These are phyloP conservation scores for Hemiprocne comata DNA, from an alignment of 2,113 vertebrate genomes.

Conservation along the genomic window DNA sequence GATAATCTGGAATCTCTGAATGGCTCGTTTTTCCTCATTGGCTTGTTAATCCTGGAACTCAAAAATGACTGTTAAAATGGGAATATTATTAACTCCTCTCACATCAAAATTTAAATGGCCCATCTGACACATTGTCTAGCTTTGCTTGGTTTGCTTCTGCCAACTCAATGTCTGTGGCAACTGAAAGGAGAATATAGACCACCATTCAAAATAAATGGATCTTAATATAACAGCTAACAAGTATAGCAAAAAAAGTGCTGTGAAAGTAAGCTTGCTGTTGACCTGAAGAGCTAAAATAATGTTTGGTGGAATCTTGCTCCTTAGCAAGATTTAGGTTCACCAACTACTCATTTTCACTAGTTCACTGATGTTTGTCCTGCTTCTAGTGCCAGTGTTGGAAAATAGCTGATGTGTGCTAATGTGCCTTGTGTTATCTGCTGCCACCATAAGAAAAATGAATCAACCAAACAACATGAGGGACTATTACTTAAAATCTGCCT, in stretches of 20 bases:
- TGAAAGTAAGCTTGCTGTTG: not conserved
- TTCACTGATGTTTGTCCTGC: not conserved
- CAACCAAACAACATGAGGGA: not conserved
- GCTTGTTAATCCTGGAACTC: constrained; percentile 1
- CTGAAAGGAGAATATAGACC: not conserved
- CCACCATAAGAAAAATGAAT: not conserved
- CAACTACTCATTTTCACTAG: not conserved
- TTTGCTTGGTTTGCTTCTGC: not conserved
- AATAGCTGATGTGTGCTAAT: fast-evolving
- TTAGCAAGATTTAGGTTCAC: not conserved
- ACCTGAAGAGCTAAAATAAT: not conserved
- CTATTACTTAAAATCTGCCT: not conserved
- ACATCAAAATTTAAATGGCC: not conserved
- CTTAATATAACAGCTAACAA: not conserved
- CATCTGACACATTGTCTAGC: not conserved
- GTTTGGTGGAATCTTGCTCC: not conserved
- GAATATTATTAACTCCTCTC: not conserved
- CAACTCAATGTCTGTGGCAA: not conserved
- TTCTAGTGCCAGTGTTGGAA: not conserved
- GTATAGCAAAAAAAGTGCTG: not conserved
- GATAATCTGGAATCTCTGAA: not conserved
- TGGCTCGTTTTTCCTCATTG: not conserved
- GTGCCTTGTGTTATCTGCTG: not conserved
- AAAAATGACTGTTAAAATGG: not conserved
- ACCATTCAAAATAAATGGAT: not conserved